Percentiles rank a stretch among this genome's conserved stretches.
Evolutionary conservation across 2,797 vertebrate genomes (phyloP).

Genomic region (Carduelis carduelis): DNA sequence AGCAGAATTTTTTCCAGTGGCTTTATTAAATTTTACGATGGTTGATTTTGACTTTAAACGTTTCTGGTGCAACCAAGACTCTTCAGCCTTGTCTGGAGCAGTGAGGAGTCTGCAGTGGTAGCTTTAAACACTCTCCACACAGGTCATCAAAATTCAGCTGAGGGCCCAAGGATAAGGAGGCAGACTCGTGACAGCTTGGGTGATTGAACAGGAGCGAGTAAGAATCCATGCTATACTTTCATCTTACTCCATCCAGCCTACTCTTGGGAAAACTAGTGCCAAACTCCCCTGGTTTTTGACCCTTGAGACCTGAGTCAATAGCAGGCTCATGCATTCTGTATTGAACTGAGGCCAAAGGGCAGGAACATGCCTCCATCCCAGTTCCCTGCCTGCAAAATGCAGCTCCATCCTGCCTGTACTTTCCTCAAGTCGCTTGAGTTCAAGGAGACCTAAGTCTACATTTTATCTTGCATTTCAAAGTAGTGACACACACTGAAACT

Average conservation of each 20-base stretch:
- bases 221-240: neutral
- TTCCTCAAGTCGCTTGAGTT: neutral
- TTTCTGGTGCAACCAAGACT: neutral
- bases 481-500: neutral
- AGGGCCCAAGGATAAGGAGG: neutral
- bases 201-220: neutral
- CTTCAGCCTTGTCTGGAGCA: neutral
- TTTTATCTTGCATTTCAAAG: constrained; percentile 47
- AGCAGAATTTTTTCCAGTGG: neutral
- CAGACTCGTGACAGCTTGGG: neutral
- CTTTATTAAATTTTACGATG: neutral
- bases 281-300: neutral
- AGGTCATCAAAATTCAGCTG: neutral
- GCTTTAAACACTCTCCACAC: neutral
- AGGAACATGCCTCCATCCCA: neutral
- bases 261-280: neutral
- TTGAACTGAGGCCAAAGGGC: neutral
- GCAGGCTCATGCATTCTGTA: neutral
- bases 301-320: neutral
- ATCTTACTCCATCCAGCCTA: neutral
- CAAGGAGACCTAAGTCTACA: neutral
- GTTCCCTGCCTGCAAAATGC: neutral
- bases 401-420: neutral
- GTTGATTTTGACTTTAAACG: neutral
- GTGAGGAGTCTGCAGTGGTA: neutral